Evolutionary conservation across 2,797 vertebrate species (phyloP).

Genomic region (Uromys caudimaculatus): DNA sequence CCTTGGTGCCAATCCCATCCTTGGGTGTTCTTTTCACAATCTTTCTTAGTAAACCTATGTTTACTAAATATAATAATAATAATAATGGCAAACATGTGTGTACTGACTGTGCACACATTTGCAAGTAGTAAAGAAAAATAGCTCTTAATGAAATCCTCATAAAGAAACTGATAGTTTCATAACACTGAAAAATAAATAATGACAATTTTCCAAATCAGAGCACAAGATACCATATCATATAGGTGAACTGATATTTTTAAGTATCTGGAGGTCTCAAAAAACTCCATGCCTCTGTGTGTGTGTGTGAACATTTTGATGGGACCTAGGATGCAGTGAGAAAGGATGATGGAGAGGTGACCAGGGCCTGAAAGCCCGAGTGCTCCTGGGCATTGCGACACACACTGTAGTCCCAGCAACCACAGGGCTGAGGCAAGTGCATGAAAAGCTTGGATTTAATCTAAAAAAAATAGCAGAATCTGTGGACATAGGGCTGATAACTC

Average conservation of each 20-base stretch:
- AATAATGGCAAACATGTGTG: background rate
- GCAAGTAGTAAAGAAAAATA: constrained; percentile 2
- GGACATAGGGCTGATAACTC: no score
- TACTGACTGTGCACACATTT: background rate
- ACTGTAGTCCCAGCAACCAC: background rate
- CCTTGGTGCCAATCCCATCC: background rate
- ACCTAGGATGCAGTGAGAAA: background rate
- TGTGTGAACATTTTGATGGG: background rate
- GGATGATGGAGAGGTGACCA: background rate
- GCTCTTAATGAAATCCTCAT: background rate
- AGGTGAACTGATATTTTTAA: background rate
- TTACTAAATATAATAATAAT: background rate
- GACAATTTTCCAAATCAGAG: background rate
- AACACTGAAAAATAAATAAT: background rate
- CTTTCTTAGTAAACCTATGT: background rate
- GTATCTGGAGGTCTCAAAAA: background rate
- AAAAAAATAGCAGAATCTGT: background rate
- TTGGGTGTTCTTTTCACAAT: background rate
- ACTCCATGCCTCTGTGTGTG: background rate
- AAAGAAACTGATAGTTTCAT: background rate
- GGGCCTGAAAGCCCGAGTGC: background rate
- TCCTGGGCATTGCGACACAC: accelerated
- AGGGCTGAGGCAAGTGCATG: background rate
- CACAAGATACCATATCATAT: background rate
- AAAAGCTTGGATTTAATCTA: background rate